Evolutionary conservation across 2,113 vertebrate species (phyloP), one percentile per base, ranked within the genome.

Genomic region (Clarias gariepinus): DNA sequence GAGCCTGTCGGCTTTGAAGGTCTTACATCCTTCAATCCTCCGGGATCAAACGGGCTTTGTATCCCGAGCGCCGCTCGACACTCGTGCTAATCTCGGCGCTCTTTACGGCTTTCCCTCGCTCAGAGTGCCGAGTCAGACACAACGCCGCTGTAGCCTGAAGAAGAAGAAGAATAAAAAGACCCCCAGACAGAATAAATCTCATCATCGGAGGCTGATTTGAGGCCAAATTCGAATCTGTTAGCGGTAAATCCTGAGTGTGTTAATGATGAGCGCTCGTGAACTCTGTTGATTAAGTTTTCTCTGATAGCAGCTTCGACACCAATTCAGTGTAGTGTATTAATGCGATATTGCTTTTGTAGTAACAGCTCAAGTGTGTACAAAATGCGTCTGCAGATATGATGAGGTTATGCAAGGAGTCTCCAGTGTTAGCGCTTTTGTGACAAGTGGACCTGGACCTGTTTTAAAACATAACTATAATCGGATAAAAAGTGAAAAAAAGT

Each of bases 21-120:
- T 91, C 91, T 94, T 93, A 93, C 92, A 94, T 93, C 91, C 92
- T 89, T 90, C 90, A 93, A 94, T 94, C 94, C 93, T 91, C 89
- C 88, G 91, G 93, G 94, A 95, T 95, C 94, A 94, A 94, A 94
- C 92, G 89, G 91, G 94, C 94, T 93, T 93, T 93, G 91, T 92
- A 88, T 94, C 93, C 93, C 90, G 89, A 81, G 82, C 53, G 36
- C 88, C 21, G 86, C 79, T 89, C 87, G 73, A 58, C 89, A 89
- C 85, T 86, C 64, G 90, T 91, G 89, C 85, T 89, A 87, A 90
- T 90, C 87, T 89, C 76, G 36, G 30, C 18, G 76, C 86, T 89
- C 88, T 92, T 88, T 63, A 61, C 53, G 25, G 57, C 66, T 85
- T 86, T 88, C 82, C 47, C 58, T 71, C 8, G 73, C 63, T 55